Evolutionary conservation across 2,113 vertebrate genomes (phyloP).

Genomic region (Pachycephala philippinensis): DNA sequence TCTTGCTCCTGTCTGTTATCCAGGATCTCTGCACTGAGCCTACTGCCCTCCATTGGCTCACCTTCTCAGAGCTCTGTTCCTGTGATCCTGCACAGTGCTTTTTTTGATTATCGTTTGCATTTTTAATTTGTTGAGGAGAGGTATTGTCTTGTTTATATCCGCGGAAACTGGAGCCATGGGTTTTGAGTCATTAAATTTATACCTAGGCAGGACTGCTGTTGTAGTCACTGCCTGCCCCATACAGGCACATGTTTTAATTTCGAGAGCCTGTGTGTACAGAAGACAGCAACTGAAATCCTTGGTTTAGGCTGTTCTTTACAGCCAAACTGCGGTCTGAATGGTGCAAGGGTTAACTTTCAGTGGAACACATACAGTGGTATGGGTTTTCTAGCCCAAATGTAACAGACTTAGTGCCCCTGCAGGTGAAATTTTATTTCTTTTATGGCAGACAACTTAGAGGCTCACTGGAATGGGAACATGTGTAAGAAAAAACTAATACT

Average conservation of each 20-base stretch:
- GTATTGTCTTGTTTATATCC: background rate
- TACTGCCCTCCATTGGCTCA: background rate
- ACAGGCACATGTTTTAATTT: background rate
- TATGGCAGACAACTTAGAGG: background rate
- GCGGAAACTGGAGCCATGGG: background rate
- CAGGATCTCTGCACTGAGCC: accelerated
- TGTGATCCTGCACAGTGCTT: background rate
- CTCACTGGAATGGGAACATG: background rate
- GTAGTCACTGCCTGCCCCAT: background rate
- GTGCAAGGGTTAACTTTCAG: background rate
- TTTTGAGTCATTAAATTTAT: background rate
- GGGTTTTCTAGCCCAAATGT: background rate
- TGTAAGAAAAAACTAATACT: background rate
- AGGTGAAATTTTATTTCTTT: constrained; percentile 50
- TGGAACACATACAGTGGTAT: background rate
- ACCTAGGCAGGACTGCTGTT: background rate
- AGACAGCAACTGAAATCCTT: background rate
- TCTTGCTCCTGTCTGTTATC: background rate
- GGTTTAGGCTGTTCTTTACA: background rate
- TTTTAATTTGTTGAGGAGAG: background rate
- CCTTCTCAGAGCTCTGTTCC: background rate
- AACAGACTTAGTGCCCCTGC: constrained; percentile 1
- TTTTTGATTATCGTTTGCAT: background rate
- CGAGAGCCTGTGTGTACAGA: background rate
- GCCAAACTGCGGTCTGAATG: background rate